Conservation (phyloP, 1,140 invertebrate species). For the Drosophila sproati region DNA sequence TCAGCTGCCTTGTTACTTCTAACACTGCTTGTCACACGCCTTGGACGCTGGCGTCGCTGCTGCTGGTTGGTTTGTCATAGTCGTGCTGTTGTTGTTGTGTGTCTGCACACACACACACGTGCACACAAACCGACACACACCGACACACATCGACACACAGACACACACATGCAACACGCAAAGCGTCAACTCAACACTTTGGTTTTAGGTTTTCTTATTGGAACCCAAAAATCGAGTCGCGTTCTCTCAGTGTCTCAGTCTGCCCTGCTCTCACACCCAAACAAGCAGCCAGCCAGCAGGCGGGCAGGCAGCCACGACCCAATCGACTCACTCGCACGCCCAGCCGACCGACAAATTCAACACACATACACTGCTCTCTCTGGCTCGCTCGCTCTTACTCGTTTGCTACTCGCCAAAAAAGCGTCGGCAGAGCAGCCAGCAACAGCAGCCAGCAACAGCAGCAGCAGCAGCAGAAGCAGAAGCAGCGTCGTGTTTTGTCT, state of each 20-base stretch:
- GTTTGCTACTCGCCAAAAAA: constrained; percentile 14
- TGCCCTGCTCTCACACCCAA: constrained; percentile 59
- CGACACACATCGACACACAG: not conserved
- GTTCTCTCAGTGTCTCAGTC: constrained; percentile 33
- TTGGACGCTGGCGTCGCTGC: constrained; percentile 52
- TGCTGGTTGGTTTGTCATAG: constrained; percentile 69
- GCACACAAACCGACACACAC: not conserved
- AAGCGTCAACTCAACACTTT: constrained; percentile 79
- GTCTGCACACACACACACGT: constrained; percentile 27
- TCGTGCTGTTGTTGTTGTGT: constrained; percentile 28
- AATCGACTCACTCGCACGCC: constrained; percentile 53
- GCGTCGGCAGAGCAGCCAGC: constrained; percentile 31
- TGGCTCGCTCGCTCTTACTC: constrained; percentile 22
- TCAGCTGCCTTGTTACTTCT: constrained; percentile 82
- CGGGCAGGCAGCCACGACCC: constrained; percentile 20
- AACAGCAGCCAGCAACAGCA: not conserved
- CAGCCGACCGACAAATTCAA: constrained; percentile 41
- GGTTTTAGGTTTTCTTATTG: constrained; percentile 78
- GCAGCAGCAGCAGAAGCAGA: not conserved
- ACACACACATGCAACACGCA: constrained; percentile 25
- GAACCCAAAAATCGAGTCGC: constrained; percentile 42
- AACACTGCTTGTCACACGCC: constrained; percentile 66
- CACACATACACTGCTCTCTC: constrained; percentile 17
- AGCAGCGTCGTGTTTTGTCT: constrained; percentile 32
- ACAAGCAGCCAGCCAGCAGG: constrained; percentile 13